These are phyloP conservation scores for Archocentrus centrarchus DNA, from an alignment of 2,113 vertebrate genomes.

Conservation along the genomic window DNA sequence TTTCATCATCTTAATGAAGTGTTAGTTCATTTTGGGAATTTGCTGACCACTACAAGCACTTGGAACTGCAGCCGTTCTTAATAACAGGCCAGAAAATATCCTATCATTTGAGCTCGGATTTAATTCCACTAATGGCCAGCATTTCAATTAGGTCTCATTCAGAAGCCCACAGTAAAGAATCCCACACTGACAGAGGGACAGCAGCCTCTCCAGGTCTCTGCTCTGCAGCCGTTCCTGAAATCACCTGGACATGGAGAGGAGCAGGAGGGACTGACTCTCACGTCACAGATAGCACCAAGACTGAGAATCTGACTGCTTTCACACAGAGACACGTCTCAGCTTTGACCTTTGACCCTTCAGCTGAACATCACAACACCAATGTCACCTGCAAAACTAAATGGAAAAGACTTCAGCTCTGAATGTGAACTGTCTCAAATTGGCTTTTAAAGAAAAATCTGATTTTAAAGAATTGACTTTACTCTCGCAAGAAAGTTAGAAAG, in stretches of 20 bases:
- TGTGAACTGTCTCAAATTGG: slow-evolving; percentile 13
- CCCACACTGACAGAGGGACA: slow-evolving; percentile 50
- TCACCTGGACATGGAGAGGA: slow-evolving; percentile 58
- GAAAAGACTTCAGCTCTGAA: slow-evolving; percentile 21
- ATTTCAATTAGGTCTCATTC: slow-evolving; percentile 32
- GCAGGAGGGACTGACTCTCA: neutral
- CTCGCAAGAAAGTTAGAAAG: neutral
- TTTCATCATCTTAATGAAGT: neutral
- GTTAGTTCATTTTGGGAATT: neutral
- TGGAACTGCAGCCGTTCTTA: neutral
- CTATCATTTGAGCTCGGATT: neutral
- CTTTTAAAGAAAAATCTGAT: neutral
- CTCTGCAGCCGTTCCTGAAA: slow-evolving; percentile 39
- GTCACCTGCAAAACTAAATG: slow-evolving; percentile 48
- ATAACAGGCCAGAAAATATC: neutral
- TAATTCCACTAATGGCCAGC: neutral
- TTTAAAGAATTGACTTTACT: neutral
- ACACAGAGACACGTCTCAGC: slow-evolving; percentile 16
- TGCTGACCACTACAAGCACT: neutral
- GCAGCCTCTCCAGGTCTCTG: slow-evolving; percentile 57
- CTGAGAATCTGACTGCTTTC: no score
- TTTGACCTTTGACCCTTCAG: slow-evolving; percentile 51
- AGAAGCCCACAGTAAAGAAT: slow-evolving; percentile 37
- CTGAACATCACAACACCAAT: slow-evolving; percentile 1
- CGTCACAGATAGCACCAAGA: no score